Base-by-base conservation (phyloP, 2,113 vertebrate genomes). In the Bujurquina vittata region DNA sequence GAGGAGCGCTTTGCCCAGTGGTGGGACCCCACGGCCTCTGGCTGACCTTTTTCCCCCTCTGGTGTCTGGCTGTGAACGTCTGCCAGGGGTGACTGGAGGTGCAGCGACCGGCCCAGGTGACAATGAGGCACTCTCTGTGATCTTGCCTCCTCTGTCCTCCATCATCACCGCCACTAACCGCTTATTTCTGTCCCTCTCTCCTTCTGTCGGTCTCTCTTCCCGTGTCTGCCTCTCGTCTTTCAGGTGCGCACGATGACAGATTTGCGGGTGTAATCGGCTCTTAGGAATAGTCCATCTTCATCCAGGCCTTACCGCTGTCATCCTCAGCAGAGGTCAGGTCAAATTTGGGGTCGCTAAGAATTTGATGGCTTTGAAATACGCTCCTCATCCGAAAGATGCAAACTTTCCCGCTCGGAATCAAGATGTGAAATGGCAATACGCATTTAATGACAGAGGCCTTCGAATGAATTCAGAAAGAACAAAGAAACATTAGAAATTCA, bases 191-290 rank as follows among this genome's bases (percentile, higher is more conserved):
- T 83, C 84, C 81, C 46, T 80, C 78, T 18, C 46, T 54, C 83
- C 85, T 86, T 79, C 80, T 12, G 80, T 77, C 88, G 83, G 6
- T 17, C 77, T 18, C 43, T 33, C 86, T 91, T 89, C 86, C 86
- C 79, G 81, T 33, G 56, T 73, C 87, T 80, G 86, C 84, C 88
- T 87, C 91, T 91, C 79, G 56, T 90, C 91, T 89, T 84, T 83
- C 90, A 92, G 92, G 93, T 89, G 79, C 90, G 75, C 79, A 82
- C 4, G 91, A 81, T 86, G 92, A 93, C 90, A 89, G 84, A 93
- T 88, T 60, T 46, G 81, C 40, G 86, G 79, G 49, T 22, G 76
- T 89, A 58, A 88, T 85, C 56, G 81, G 52, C 79, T 78, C 72
- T 26, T 2, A 55, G 82, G 57, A 81, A 79, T 20, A 49, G 86